Base-by-base conservation (phyloP, 2,113 vertebrate genomes). In the Callipepla squamata region DNA sequence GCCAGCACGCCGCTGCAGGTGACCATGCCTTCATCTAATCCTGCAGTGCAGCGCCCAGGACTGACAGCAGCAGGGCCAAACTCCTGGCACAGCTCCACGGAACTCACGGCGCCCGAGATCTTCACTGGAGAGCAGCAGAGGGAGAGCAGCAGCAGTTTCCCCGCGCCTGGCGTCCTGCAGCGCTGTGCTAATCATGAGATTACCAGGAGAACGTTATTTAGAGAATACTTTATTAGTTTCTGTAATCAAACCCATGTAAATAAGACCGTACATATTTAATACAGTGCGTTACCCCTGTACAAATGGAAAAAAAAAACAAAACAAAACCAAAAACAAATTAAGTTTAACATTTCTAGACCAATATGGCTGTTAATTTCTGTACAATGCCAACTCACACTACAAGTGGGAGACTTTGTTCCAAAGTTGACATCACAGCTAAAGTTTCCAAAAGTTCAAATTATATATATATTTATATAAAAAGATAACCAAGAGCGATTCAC, bases 241-340 rank as follows among this genome's bases (percentile, higher is more conserved):
- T 99, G 99, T 99, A 99, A 99, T 99, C 99, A 99, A 99, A 99
- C 99, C 98, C 98, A 99, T 98, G 99, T 99, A 99, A 99, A 99
- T 99, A 99, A 99, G 99, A 99, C 98, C 98, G 98, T 99, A 99
- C 99, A 99, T 99, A 98, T 99, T 99, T 99, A 98, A 99, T 99
- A 99, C 99, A 99, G 98, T 98, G 98, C 97, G 98, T 98, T 98
- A 99, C 98, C 99, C 98, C 99, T 99, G 99, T 99, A 99, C 98
- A 99, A 99, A 98, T 98, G 98, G 98, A 98, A 99, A 98, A 98
- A 98, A 98, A 98, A 47, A 47, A 47, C 8, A 18, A 47, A 97
- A 36, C 7, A 36, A 36, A 36, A 36, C 7, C 98, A 98, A 98
- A 47, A 47, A 47, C 18, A 18, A 47, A 97, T 96, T 97, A 97